A percentile compares a stretch with the other conserved stretches of the same genome.
phyloP scores from a whole-genome alignment of 2,888 invertebrate species.

The Aelia acuminata region DNA sequence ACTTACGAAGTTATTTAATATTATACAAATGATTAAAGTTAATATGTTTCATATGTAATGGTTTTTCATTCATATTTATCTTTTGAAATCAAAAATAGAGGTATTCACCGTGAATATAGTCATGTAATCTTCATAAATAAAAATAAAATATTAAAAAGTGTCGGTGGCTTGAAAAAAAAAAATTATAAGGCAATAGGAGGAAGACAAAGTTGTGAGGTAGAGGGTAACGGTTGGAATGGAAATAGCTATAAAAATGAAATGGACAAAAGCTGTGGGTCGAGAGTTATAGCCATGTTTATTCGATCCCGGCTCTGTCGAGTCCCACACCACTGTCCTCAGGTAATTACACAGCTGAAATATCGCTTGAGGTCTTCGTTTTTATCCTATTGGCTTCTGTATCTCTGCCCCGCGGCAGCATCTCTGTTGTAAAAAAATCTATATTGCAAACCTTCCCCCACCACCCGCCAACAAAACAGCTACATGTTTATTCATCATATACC shows the following conservation, averaged over 20 bases:
- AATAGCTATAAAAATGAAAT: conserved; percentile 39
- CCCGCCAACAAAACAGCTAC: not conserved
- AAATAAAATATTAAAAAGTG: not conserved
- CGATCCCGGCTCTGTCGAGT: not conserved
- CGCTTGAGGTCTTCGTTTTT: conserved; percentile 20
- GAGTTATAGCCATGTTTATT: conserved; percentile 36
- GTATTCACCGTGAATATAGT: too few relatives aligned
- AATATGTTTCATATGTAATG: too few relatives aligned
- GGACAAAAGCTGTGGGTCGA: conserved; percentile 20
- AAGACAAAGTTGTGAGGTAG: not conserved
- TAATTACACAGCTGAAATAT: conserved; percentile 44
- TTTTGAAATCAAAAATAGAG: too few relatives aligned
- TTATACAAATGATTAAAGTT: too few relatives aligned
- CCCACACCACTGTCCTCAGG: conserved; percentile 27
- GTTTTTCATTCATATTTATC: too few relatives aligned
- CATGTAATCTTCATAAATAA: too few relatives aligned
- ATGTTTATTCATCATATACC: not conserved
- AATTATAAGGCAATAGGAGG: not conserved
- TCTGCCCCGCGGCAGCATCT: not conserved
- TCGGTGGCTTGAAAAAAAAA: not conserved
- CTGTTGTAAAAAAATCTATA: not conserved
- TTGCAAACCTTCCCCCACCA: not conserved
- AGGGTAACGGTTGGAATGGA: conserved; percentile 26
- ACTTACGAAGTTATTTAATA: too few relatives aligned
- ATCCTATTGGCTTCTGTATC: conserved; percentile 3